Conservation (phyloP, 2,797 vertebrate genomes). For the Coendou prehensilis region DNA sequence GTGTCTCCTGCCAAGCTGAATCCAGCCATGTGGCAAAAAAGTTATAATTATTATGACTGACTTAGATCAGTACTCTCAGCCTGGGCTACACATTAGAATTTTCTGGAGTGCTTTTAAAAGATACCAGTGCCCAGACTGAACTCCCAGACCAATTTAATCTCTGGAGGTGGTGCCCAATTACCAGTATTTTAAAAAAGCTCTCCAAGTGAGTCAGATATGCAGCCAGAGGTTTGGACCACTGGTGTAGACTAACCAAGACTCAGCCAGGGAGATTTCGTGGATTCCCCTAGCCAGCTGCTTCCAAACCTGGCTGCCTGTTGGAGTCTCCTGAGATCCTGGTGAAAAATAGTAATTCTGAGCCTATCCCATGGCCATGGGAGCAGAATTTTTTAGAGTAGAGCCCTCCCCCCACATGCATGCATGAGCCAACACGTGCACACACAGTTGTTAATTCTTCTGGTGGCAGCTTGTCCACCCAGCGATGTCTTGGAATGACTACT, state of each 20-base stretch:
- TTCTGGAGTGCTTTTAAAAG: slow-evolving; percentile 37
- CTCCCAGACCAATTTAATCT: slow-evolving; percentile 38
- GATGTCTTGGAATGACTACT: slow-evolving; percentile 12
- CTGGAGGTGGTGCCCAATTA: slow-evolving; percentile 8
- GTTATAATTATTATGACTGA: slow-evolving; percentile 28
- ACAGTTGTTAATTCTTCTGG: neutral
- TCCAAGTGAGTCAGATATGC: slow-evolving; percentile 5
- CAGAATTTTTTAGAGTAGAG: slow-evolving; percentile 6
- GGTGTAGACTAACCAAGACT: slow-evolving; percentile 22
- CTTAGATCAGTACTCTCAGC: slow-evolving; percentile 43
- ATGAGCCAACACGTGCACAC: neutral
- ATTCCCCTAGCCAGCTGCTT: neutral
- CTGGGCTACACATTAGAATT: neutral
- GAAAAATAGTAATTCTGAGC: slow-evolving; percentile 38
- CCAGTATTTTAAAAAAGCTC: slow-evolving; percentile 31
- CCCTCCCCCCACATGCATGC: neutral
- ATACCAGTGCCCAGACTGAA: neutral
- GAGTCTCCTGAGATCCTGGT: slow-evolving; percentile 14
- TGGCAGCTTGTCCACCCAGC: neutral
- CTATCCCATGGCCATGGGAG: neutral
- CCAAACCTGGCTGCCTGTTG: neutral
- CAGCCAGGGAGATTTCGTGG: neutral
- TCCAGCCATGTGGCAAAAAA: neutral
- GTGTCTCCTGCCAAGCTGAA: slow-evolving; percentile 36
- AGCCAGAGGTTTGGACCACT: neutral